phyloP scores from a whole-genome alignment of 2,113 vertebrate genomes.

The Agapornis roseicollis region DNA sequence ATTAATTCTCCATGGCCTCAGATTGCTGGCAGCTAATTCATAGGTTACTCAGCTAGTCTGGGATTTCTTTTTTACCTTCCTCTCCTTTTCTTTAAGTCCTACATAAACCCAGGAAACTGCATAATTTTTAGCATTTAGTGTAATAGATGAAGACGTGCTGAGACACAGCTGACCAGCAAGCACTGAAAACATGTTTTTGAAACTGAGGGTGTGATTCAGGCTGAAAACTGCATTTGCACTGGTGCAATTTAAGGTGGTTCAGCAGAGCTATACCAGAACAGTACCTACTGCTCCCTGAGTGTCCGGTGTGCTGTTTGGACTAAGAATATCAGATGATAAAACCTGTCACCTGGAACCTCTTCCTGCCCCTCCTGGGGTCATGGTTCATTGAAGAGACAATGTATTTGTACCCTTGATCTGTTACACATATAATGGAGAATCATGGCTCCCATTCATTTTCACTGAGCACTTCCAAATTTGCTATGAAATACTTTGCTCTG shows the following conservation, averaged over 20 bases:
- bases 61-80: not conserved
- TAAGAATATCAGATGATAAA: not conserved
- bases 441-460: not conserved
- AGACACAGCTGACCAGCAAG: not conserved
- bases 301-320: rapidly evolving
- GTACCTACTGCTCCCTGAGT: not conserved
- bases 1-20: not conserved
- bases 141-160: not conserved
- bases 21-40: not conserved
- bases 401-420: not conserved
- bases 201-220: not conserved
- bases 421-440: not conserved
- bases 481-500: not conserved
- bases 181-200: not conserved
- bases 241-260: not conserved
- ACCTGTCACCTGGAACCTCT: not conserved
- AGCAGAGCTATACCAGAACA: rapidly evolving
- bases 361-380: not conserved
- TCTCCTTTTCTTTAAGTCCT: not conserved
- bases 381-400: not conserved
- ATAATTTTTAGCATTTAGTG: not conserved
- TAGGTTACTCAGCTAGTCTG: not conserved
- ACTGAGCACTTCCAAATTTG: not conserved
- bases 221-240: not conserved
- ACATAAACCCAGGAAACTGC: not conserved